phyloP scores from a whole-genome alignment of 92 coral and sea anemone species.

The Pocillopora meandrina region DNA sequence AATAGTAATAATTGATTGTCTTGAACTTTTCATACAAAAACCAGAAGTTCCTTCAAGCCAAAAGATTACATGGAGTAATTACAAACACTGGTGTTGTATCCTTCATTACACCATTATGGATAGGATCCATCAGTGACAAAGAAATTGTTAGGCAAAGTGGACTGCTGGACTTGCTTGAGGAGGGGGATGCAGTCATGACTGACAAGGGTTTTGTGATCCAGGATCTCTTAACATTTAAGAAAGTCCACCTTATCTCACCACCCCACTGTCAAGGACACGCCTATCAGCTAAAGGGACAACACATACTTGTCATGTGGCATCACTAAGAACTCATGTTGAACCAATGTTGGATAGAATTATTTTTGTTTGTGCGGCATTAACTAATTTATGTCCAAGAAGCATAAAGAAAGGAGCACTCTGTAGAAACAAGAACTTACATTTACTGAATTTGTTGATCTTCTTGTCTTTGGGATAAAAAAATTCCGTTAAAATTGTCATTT shows the following conservation, averaged over 20 bases:
- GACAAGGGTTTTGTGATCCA: slow-evolving; percentile 21
- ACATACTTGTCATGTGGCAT: slow-evolving; percentile 52
- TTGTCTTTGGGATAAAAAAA: neutral
- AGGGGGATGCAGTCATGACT: slow-evolving; percentile 67
- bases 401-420: slow-evolving; percentile 35
- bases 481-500: no score
- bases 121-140: slow-evolving; percentile 70
- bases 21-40: slow-evolving; percentile 66
- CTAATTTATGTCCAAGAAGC: slow-evolving; percentile 23
- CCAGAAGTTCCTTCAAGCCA: slow-evolving; percentile 61
- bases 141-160: slow-evolving; percentile 56
- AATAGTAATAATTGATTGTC: slow-evolving; percentile 63
- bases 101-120: slow-evolving; percentile 69
- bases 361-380: neutral
- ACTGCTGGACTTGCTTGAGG: slow-evolving; percentile 59
- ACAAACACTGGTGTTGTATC: slow-evolving; percentile 67
- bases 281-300: slow-evolving; percentile 52
- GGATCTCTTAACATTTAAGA: slow-evolving; percentile 57
- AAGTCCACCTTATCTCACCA: slow-evolving; percentile 58
- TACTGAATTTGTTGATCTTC: neutral
- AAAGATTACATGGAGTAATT: slow-evolving; percentile 70
- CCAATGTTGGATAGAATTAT: no score
- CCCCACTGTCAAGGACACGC: slow-evolving; percentile 59
- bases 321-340: slow-evolving; percentile 55
- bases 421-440: neutral